phyloP scores from a whole-genome alignment of 1,140 invertebrate species.

The Aporrectodea caliginosa region DNA sequence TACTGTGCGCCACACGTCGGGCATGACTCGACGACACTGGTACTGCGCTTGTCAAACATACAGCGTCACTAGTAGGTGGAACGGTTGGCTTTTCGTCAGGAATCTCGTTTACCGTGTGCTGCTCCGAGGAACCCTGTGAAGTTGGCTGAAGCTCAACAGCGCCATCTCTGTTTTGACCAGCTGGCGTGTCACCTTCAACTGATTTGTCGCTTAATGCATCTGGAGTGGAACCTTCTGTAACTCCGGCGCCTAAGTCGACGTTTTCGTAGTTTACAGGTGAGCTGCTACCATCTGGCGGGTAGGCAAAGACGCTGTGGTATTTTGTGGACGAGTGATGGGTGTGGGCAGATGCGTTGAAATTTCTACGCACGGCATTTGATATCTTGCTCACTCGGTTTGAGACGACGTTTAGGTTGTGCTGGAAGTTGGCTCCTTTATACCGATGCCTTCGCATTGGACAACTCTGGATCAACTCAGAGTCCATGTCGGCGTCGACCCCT shows the following conservation, averaged over 20 bases:
- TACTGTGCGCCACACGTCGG: neutral
- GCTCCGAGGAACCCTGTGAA: neutral
- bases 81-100: slow-evolving; percentile 5
- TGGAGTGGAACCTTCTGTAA: neutral
- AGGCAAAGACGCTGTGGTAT: neutral
- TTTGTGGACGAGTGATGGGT: neutral
- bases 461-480: neutral
- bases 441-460: neutral
- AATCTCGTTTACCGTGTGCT: neutral
- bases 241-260: neutral
- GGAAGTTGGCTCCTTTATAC: neutral
- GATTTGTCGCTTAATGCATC: too few species aligned
- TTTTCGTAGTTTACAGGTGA: neutral
- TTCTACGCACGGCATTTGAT: neutral
- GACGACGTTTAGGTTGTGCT: neutral
- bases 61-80: neutral
- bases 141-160: neutral
- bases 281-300: neutral
- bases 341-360: neutral
- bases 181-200: neutral
- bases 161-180: neutral
- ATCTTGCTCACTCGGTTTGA: neutral
- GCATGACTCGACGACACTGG: neutral
- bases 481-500: neutral
- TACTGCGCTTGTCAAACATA: slow-evolving; percentile 3